Evolutionary conservation across 2,797 vertebrate genomes (phyloP).

Genomic region (Chrysocyon brachyurus): DNA sequence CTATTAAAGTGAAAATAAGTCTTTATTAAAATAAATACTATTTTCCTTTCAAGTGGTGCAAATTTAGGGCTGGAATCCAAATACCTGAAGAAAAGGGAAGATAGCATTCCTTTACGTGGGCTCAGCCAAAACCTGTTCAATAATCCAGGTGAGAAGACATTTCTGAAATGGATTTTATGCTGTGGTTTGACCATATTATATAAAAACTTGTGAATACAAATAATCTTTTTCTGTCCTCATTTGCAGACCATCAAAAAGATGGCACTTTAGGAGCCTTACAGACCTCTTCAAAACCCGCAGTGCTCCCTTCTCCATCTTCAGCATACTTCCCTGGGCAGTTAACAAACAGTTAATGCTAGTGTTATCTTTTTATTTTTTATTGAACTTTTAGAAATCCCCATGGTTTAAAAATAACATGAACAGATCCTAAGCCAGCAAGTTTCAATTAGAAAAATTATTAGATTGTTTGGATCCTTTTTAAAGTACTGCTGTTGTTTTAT

Average conservation of each 20-base stretch:
- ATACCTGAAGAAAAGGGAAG: constrained; percentile 95
- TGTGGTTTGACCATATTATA: not conserved
- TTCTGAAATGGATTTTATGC: not conserved
- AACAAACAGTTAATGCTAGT: constrained; percentile 56
- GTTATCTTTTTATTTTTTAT: not conserved
- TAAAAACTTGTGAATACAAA: not conserved
- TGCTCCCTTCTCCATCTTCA: constrained; percentile 85
- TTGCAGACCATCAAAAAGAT: constrained; percentile 87
- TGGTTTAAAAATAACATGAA: constrained; percentile 15
- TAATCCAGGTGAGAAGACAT: constrained; percentile 87
- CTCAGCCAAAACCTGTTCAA: constrained; percentile 90
- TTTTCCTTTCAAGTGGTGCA: constrained; percentile 87
- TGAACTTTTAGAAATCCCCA: constrained; percentile 28
- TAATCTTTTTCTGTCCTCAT: constrained; percentile 56
- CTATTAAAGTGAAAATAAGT: constrained; percentile 2
- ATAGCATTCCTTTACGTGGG: constrained; percentile 92
- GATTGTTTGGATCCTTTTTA: not conserved
- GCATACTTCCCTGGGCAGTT: constrained; percentile 94
- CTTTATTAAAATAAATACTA: not conserved
- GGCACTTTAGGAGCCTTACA: constrained; percentile 59
- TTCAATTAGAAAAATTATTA: not conserved
- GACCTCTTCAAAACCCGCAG: constrained; percentile 69
- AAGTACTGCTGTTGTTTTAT: not conserved
- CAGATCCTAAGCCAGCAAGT: not conserved
- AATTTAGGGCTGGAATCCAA: constrained; percentile 92